Evolutionary conservation across 2,888 invertebrate genomes (phyloP).

Genomic region (Ypsolopha sequella): DNA sequence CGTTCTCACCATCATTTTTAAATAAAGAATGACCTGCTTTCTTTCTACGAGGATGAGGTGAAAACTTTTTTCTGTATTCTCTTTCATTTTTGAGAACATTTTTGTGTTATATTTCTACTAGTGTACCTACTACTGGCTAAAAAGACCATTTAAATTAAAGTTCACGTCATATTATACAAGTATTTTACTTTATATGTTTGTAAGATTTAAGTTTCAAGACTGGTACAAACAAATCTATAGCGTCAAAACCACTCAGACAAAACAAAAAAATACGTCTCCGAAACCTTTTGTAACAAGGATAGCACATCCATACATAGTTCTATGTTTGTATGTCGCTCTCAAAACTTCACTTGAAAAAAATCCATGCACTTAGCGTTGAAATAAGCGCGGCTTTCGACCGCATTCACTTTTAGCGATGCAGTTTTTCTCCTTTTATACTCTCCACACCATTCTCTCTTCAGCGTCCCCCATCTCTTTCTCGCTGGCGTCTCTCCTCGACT

Average conservation of each 20-base stretch:
- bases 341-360: slow-evolving; percentile 63
- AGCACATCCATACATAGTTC: slow-evolving; percentile 8
- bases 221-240: neutral
- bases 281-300: neutral
- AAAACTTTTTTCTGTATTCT: too few species aligned
- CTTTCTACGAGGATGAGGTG: too few species aligned
- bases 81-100: too few species aligned
- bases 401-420: slow-evolving; percentile 71
- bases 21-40: too few species aligned
- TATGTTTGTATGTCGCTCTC: slow-evolving; percentile 22
- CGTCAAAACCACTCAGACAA: neutral
- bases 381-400: slow-evolving; percentile 70
- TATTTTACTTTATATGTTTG: too few species aligned
- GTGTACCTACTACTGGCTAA: too few species aligned
- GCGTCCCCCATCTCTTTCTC: slow-evolving; percentile 49
- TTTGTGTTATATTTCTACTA: too few species aligned
- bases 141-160: too few species aligned
- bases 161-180: too few species aligned
- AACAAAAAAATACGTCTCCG: neutral
- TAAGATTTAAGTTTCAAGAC: too few species aligned
- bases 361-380: slow-evolving; percentile 68
- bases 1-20: too few species aligned
- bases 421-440: slow-evolving; percentile 69
- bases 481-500: slow-evolving; percentile 39
- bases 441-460: slow-evolving; percentile 57